Conservation (phyloP, 2,888 invertebrate genomes). For the Microdon myrmicae region DNA sequence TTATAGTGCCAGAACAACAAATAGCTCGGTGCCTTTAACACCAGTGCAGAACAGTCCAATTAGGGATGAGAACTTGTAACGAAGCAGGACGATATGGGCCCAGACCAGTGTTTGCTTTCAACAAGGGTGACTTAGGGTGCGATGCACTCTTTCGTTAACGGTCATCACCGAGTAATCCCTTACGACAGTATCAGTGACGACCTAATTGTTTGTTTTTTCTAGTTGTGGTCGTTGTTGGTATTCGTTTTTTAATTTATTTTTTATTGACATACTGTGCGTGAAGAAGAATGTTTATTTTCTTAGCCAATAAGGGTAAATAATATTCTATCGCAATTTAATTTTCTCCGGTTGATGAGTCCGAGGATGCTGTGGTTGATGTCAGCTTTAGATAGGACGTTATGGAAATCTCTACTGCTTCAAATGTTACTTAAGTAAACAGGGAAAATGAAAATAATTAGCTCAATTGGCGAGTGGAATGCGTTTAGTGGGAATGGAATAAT, state of each 20-base stretch:
- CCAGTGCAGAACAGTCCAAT: slow-evolving; percentile 29
- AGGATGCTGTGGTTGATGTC: too few species aligned
- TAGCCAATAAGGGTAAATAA: slow-evolving; percentile 17
- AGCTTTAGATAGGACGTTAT: too few species aligned
- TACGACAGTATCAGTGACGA: slow-evolving; percentile 19
- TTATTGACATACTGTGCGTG: too few species aligned
- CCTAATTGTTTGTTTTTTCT: too few species aligned
- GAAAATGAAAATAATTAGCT: too few species aligned
- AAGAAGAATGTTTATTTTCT: slow-evolving; percentile 16
- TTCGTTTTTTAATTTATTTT: slow-evolving; percentile 13
- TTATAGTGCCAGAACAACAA: slow-evolving; percentile 30
- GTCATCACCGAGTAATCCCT: slow-evolving; percentile 25
- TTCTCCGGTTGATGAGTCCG: not conserved
- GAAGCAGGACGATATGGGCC: slow-evolving; percentile 30
- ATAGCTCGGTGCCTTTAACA: slow-evolving; percentile 36
- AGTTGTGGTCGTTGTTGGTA: too few species aligned
- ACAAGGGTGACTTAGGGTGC: slow-evolving; percentile 36
- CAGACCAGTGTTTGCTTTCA: slow-evolving; percentile 7
- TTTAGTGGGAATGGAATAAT: too few species aligned
- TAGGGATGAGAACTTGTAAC: slow-evolving; percentile 44
- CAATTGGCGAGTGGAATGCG: too few species aligned
- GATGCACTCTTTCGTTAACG: slow-evolving; percentile 36
- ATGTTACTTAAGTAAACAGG: too few species aligned
- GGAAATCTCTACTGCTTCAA: too few species aligned
- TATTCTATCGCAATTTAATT: slow-evolving; percentile 35